A percentile compares a stretch with the other conserved stretches of the same genome.
Conservation (phyloP, 1,140 invertebrate genomes). For the Thaumatotibia leucotreta region DNA sequence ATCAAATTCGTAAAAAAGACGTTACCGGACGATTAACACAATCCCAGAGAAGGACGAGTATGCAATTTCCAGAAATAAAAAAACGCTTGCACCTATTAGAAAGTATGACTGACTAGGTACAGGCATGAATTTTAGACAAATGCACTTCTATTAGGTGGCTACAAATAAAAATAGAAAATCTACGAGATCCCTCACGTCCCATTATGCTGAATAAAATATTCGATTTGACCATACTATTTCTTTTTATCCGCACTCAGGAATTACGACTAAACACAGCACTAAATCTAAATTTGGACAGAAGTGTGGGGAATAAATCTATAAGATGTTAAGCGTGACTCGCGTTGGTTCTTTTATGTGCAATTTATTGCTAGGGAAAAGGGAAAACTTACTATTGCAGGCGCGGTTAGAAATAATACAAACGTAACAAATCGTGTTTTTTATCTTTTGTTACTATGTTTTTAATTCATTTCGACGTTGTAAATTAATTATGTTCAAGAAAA, state of each 20-base stretch:
- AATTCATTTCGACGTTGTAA: too few relatives aligned
- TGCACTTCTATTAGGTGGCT: too few relatives aligned
- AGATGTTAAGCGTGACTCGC: constrained; percentile 69
- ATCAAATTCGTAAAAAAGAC: too few relatives aligned
- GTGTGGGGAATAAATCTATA: constrained; percentile 68
- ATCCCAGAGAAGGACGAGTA: too few relatives aligned
- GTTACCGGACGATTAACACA: too few relatives aligned
- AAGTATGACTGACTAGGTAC: too few relatives aligned
- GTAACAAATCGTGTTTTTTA: background rate
- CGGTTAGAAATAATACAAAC: constrained; percentile 2
- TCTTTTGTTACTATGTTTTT: background rate
- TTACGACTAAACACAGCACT: constrained; percentile 58
- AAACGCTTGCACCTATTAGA: background rate
- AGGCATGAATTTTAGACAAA: too few relatives aligned
- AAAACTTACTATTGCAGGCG: constrained; percentile 24
- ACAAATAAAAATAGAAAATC: background rate
- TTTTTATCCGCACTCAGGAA: constrained; percentile 33
- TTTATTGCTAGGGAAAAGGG: constrained; percentile 61
- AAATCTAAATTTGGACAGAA: constrained; percentile 73
- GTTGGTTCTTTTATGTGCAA: constrained; percentile 59
- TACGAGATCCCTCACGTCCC: background rate
- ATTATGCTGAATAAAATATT: constrained; percentile 10
- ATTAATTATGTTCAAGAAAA: too few relatives aligned
- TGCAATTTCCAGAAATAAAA: too few relatives aligned
- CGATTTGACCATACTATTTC: constrained; percentile 30